These are phyloP conservation scores for Bembecia ichneumoniformis DNA, from an alignment of 2,888 invertebrate species.

Conservation along the genomic window DNA sequence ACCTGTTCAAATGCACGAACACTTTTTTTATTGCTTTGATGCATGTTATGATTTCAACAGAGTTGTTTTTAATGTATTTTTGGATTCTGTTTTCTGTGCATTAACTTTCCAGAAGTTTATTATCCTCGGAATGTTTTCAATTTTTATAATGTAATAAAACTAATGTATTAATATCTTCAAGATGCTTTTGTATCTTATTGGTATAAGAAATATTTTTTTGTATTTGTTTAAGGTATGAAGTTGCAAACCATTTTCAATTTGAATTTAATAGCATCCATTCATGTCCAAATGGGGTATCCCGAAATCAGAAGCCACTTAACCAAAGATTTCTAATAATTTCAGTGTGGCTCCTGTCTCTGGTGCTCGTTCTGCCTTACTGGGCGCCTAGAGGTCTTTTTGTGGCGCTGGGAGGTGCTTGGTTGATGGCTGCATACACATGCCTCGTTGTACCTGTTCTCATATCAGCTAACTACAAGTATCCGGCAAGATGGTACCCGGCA, in stretches of 20 bases:
- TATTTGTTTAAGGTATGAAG: too few species aligned
- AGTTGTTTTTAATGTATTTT: too few species aligned
- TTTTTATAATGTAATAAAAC: background rate
- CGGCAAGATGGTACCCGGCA: conserved; percentile 74
- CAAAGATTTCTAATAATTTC: conserved; percentile 26
- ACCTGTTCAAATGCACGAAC: too few species aligned
- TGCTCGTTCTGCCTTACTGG: conserved; percentile 77
- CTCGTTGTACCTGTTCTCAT: conserved; percentile 78
- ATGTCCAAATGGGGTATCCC: too few species aligned
- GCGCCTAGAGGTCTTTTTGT: conserved; percentile 74
- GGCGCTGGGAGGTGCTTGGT: conserved; percentile 73
- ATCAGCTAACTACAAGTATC: conserved; percentile 79
- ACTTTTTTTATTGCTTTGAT: too few species aligned
- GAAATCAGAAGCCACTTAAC: too few species aligned
- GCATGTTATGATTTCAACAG: too few species aligned
- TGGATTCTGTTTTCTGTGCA: too few species aligned
- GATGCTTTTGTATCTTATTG: background rate
- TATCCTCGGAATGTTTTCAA: background rate
- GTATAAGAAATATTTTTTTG: too few species aligned
- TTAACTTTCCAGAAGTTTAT: too few species aligned
- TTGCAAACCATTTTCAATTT: too few species aligned
- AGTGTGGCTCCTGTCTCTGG: conserved; percentile 78
- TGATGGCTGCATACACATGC: conserved; percentile 77
- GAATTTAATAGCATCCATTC: too few species aligned
- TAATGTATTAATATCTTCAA: background rate